Evolutionary conservation across 2,113 vertebrate genomes (phyloP), one percentile per base, ranked within the genome.

Genomic region (Actenoides lindsayi): DNA sequence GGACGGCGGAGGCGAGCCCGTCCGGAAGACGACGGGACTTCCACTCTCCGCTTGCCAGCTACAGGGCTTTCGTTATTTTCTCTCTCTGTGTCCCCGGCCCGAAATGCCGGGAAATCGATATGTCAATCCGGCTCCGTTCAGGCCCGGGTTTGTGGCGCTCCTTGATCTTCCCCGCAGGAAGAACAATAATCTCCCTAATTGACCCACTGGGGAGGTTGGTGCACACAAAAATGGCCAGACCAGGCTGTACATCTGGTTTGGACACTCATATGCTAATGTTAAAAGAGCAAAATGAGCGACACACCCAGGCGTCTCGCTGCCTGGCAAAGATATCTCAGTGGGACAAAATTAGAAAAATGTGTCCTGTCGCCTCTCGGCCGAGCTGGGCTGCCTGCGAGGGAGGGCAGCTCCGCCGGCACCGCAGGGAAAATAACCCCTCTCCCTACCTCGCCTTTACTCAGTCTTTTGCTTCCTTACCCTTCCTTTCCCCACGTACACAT

Each of bases 111-210:
- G 98, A 98, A 98, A 99, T 99, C 99, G 98, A 99, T 99, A 98
- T 94, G 98, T 99, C 99, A 99, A 98, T 98, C 98, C 98, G 97
- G 98, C 98, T 99, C 98, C 98, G 98, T 98, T 98, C 98, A 98
- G 98, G 98, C 97, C 98, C 95, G 98, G 97, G 98, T 98, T 98
- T 98, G 96, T 98, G 94, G 97, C 94, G 76, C 98, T 97, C 98
- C 98, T 97, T 99, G 98, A 99, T 99, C 99, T 99, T 98, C 99
- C 99, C 99, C 99, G 98, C 97, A 99, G 99, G 99, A 99, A 99
- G 98, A 99, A 99, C 99, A 99, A 99, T 99, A 99, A 99, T 99
- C 99, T 99, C 99, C 98, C 99, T 99, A 99, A 99, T 99, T 99
- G 99, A 99, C 98, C 99, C 99, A 99, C 99, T 98, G 98, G 99